phyloP scores from a whole-genome alignment of 92 coral and sea anemone species.

The Zoanthus sansibaricus region DNA sequence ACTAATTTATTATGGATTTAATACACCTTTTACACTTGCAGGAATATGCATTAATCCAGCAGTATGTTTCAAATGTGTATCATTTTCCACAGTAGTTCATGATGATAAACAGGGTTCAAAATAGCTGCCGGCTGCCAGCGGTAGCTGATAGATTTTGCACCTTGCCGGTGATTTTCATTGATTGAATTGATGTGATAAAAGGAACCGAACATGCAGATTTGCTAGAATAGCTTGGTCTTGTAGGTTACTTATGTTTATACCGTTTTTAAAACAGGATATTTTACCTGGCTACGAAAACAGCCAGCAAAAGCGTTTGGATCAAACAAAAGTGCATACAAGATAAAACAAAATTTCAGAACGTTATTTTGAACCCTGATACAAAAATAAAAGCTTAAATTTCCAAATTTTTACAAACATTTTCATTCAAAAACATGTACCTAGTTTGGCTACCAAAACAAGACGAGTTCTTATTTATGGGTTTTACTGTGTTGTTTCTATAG shows the following conservation, averaged over 20 bases:
- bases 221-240: constrained; percentile 13
- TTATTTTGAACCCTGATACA: constrained; percentile 17
- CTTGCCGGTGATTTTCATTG: constrained; percentile 2
- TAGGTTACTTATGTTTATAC: constrained; percentile 18
- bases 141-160: background rate
- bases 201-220: constrained; percentile 6
- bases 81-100: background rate
- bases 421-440: background rate
- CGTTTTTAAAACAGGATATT: constrained; percentile 17
- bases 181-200: constrained; percentile 7
- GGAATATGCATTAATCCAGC: background rate
- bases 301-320: constrained; percentile 17
- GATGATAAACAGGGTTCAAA: background rate
- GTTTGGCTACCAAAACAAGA: background rate
- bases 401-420: background rate
- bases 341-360: background rate
- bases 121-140: too few relatives aligned
- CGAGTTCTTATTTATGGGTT: background rate
- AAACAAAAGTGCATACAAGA: background rate
- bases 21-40: background rate
- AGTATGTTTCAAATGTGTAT: background rate
- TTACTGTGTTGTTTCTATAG: background rate
- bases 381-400: background rate
- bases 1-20: background rate
- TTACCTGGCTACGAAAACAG: constrained; percentile 10